Base-by-base conservation (phyloP, 2,888 invertebrate species). In the Trachelus iudaicus region DNA sequence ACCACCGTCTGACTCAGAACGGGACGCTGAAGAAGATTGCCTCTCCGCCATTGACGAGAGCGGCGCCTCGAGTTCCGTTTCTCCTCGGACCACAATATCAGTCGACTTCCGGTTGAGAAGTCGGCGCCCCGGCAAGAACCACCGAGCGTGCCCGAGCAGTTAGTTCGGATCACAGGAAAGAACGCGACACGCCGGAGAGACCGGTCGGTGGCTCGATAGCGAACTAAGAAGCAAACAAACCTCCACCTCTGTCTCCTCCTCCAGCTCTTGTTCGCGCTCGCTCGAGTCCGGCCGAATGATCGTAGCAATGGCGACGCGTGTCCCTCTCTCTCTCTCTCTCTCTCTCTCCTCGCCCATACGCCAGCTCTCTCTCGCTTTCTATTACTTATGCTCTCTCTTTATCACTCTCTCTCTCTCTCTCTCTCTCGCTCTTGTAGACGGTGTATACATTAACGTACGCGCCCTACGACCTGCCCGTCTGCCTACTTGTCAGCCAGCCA, bases 21-120 rank as follows among this genome's bases (percentile, higher is more conserved):
- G 40, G 15, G 11, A 69, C 69, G 33, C 69, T 69, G 13, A 33
- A 69, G 69, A 69, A 69, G 69, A 69, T 30, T 30, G 77, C 76
- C 74, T 75, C 78, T 73, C 79, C 80, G 79, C 79, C 81, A 81
- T 79, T 80, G 77, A 37, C 30, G 68, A 34, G 40, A 40, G 40
- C 40, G 40, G 40, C 15, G 40, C 40, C 15, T 30, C 78, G 77
- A 79, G 78, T 83, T 79, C 81, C 80, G 80, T 79, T 80, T 82
- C 79, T 79, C 79, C 77, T 77, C 73, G 75, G 76, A 77, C 73
- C 79, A 80, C 74, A 79, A 76, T 69, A 34, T 76, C 68, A 73
- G 73, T 73, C 77, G 75, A 81, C 79, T 83, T 83, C 80, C 82
- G 82, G 82, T 81, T 78, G 80, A 79, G 79, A 78, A 78, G 75